These are phyloP conservation scores for Aythya baeri DNA, from an alignment of 2,113 vertebrate species.

Conservation along the genomic window DNA sequence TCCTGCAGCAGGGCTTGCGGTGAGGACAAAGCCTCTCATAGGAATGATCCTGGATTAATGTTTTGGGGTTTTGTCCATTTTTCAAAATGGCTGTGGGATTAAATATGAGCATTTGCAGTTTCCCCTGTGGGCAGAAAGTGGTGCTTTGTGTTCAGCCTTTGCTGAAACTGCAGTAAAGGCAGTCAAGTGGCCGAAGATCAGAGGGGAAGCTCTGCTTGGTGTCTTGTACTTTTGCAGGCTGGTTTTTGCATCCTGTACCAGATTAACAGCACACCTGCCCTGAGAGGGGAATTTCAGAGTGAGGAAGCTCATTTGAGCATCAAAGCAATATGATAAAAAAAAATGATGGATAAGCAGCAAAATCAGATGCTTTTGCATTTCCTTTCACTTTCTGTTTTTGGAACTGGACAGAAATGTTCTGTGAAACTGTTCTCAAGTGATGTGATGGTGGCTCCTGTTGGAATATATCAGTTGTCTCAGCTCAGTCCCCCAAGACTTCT, in stretches of 20 bases:
- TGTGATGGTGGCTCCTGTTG: background rate
- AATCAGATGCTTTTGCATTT: background rate
- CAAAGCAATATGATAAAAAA: background rate
- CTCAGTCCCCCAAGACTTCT: background rate
- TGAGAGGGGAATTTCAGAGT: background rate
- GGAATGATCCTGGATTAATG: background rate
- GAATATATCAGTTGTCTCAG: background rate
- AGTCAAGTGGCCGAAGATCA: background rate
- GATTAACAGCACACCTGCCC: background rate
- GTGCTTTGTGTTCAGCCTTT: background rate
- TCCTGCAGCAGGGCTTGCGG: background rate
- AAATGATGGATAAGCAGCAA: background rate
- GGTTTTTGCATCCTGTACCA: background rate
- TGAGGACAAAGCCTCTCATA: background rate
- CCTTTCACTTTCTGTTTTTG: background rate
- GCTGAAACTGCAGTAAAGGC: background rate
- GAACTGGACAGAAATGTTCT: background rate
- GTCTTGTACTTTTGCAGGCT: background rate
- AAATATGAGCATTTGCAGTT: rapidly evolving
- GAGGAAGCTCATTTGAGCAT: background rate
- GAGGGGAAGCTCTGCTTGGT: background rate
- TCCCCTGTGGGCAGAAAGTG: background rate
- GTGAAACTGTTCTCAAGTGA: background rate
- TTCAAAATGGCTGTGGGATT: background rate
- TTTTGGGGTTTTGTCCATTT: background rate